Conservation (phyloP, 2,888 invertebrate species). For the Trichogramma evanescens region DNA sequence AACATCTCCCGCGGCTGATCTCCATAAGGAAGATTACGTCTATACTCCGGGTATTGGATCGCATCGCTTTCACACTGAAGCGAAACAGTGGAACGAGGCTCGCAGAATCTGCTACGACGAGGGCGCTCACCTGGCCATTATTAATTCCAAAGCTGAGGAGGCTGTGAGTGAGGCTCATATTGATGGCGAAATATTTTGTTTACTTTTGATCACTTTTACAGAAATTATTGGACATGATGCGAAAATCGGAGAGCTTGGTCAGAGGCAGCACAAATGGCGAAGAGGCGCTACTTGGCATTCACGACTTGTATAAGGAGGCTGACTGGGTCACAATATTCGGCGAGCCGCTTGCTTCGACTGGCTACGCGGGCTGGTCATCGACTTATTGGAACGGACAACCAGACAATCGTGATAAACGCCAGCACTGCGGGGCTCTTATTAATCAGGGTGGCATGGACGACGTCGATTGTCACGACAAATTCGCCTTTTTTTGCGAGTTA, state of each 20-base stretch:
- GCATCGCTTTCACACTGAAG: conserved; percentile 30
- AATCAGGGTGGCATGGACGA: conserved; percentile 29
- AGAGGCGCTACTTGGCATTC: conserved; percentile 31
- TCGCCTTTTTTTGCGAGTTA: conserved; percentile 31
- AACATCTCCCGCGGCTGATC: too few species aligned
- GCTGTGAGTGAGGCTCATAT: conserved; percentile 19
- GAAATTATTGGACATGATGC: conserved; percentile 28
- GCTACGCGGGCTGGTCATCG: conserved; percentile 28
- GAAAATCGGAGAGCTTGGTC: conserved; percentile 20
- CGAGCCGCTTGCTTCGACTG: conserved; percentile 27
- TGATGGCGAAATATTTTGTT: too few species aligned
- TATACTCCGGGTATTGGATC: conserved; percentile 30
- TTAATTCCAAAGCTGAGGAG: conserved; percentile 27
- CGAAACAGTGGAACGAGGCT: conserved; percentile 24
- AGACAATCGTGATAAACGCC: conserved; percentile 29
- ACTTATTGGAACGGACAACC: conserved; percentile 30
- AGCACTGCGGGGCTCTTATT: conserved; percentile 29
- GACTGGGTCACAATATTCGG: conserved; percentile 33
- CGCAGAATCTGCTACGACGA: conserved; percentile 28
- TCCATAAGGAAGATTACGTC: conserved; percentile 27
- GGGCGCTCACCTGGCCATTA: conserved; percentile 28
- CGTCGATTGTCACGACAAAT: conserved; percentile 27
- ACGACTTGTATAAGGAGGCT: conserved; percentile 30
- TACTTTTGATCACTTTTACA: conserved; percentile 3
- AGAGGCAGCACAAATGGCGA: conserved; percentile 25